Base-by-base conservation (phyloP, 1,140 invertebrate species). In the Procambarus virginalis region DNA sequence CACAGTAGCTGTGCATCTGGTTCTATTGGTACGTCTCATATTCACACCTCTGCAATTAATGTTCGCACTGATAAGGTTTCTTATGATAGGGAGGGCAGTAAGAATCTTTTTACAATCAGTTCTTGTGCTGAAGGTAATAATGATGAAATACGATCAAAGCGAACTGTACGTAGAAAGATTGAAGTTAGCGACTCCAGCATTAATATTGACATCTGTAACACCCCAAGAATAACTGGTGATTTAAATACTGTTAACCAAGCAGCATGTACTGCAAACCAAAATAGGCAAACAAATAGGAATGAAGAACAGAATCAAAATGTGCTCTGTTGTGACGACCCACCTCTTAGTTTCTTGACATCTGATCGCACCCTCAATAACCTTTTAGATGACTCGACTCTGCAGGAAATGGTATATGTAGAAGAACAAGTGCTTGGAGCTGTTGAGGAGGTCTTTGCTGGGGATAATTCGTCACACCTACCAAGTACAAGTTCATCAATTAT, bases 321-420 rank as follows among this genome's bases (percentile, higher is more conserved):
- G 22, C 22, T 85, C 5, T 78, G 76, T 34, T 86, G 84, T 60
- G 80, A 64, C 60, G 88, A 89, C 4, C 88, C 84, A 34, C 82
- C 73, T 2, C 49, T 88, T 17, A 86, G 76, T 60, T 89, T 89
- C 64, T 55, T 89, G 45, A 22, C 88, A 9, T 83, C 88, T 34
- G 88, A 89, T 49, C 88, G 88, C 34, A 84, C 81, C n/a, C 45
- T 89, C 9, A 89, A 89, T 51, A 89, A 55, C 20, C 75, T 89
- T 22, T 78, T 89, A 34, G 88, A 75, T 45, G 73, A 83, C 20
- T 68, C 88, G n/a, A 60, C 81, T 70, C 75, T 89, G 12, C 81
- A 89, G 73, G 80, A 83, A 68, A 89, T 89, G 88, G 88, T 84
- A 10, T 89, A 89, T 89, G 88, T 89, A 12, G 88, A 89, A 64